Evolutionary conservation across 2,797 vertebrate species (phyloP), one percentile per base, ranked within the genome.

Genomic region (Echeneis naucrates): DNA sequence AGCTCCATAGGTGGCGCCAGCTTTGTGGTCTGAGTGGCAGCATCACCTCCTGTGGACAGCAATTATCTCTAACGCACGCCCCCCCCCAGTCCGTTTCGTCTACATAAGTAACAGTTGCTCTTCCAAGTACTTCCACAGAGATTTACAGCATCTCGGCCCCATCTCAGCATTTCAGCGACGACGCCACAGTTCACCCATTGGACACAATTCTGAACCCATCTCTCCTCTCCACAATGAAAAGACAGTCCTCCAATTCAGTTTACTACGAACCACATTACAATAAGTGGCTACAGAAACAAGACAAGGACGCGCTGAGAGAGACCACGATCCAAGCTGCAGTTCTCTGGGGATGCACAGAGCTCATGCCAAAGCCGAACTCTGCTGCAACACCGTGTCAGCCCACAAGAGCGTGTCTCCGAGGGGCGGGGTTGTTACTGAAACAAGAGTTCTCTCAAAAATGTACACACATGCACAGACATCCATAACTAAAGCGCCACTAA

Each of bases 321-420:
- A 8, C 40, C 47, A 69, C 12, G 47, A 37, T 77, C 62, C 58
- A 44, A 75, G 61, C 24, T 13, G 13, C 0, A 32, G 24, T 51
- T 72, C 81, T 68, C 68, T 45, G n/a, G 69, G 57, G 74, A 81
- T 35, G 35, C 55, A 54, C 4, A 27, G 59, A 59, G 45, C 58
- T 48, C 0, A 14, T 68, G 58, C 54, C 59, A 74, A 56, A 84
- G 56, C 55, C 60, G 68, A 76, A 75, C 50, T 61, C 30, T 53
- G 61, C 76, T 47, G 58, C 54, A 19, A n/a, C 71, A 58, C 62
- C 26, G 9, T 32, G 68, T 65, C 58, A 23, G 42, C 76, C 44
- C 59, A 59, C 17, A 75, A 60, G 87, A 84, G 59, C 1, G 54
- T 2, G 70, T 77, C 78, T 81, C 78, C 71, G 19, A 73, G 79